Conservation (phyloP, 2,113 vertebrate species). For the Silurus glanis region DNA sequence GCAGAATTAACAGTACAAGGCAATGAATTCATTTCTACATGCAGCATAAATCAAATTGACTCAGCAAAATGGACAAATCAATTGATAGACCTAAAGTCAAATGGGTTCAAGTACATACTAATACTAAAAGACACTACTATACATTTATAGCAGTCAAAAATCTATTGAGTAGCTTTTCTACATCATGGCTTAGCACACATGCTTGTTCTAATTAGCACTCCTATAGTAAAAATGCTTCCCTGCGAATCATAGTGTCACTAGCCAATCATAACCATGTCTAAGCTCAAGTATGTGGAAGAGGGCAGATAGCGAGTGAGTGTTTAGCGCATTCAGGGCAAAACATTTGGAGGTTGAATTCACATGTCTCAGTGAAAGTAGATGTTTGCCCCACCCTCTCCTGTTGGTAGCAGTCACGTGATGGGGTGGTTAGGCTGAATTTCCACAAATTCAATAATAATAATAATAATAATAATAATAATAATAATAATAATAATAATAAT, state of each 20-base stretch:
- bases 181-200: background rate
- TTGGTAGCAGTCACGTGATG: background rate
- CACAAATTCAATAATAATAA: too few relatives aligned
- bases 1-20: background rate
- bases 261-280: too few relatives aligned
- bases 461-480: too few relatives aligned
- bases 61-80: background rate
- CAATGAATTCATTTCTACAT: too few relatives aligned
- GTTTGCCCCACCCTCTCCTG: background rate
- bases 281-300: background rate
- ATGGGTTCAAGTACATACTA: background rate
- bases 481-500: too few relatives aligned
- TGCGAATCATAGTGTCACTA: background rate
- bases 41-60: background rate
- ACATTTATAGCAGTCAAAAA: background rate
- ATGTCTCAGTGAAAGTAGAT: background rate
- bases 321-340: background rate
- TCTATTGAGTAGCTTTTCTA: background rate
- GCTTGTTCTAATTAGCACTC: background rate
- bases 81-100: background rate
- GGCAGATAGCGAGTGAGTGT: background rate
- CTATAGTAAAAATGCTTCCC: background rate
- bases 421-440: too few relatives aligned
- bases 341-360: background rate
- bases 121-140: too few relatives aligned